phyloP scores from a whole-genome alignment of 2,113 vertebrate species.

The Neolamprologus kungweensis region DNA sequence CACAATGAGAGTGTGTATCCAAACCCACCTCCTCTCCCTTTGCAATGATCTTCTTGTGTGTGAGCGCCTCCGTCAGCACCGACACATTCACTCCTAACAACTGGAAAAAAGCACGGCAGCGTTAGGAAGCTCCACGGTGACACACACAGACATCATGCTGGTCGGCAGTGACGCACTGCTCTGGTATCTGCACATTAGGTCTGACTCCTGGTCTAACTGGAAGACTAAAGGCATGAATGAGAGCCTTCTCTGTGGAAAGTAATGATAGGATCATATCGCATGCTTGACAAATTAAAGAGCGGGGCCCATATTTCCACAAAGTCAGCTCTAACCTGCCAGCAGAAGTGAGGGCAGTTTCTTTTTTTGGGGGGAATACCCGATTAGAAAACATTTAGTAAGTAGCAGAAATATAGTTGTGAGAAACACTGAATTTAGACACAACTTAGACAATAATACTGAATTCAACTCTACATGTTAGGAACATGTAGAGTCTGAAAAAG shows the following conservation, averaged over 20 bases:
- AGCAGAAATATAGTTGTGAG: neutral
- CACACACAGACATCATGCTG: neutral
- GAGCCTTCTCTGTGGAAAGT: neutral
- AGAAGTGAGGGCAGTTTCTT: neutral
- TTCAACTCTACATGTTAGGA: neutral
- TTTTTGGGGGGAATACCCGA: neutral
- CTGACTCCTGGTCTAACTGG: neutral
- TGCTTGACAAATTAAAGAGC: neutral
- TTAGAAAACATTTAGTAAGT: neutral
- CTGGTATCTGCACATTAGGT: neutral
- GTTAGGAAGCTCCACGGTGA: neutral
- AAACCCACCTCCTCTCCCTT: constrained; percentile 92
- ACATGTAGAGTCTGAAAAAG: neutral
- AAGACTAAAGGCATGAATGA: neutral
- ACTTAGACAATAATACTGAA: neutral
- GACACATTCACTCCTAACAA: constrained; percentile 83
- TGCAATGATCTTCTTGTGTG: constrained; percentile 94
- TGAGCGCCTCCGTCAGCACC: constrained; percentile 84
- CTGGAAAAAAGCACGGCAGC: constrained; percentile 64
- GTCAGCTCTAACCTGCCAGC: neutral
- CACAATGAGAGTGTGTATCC: neutral
- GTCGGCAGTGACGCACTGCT: neutral
- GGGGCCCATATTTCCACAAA: neutral
- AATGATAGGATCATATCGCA: neutral
- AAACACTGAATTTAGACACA: neutral